Evolutionary conservation across 1,140 invertebrate genomes (phyloP), one percentile per base, ranked within the genome.

Genomic region (Thalassaphorura encarpata): DNA sequence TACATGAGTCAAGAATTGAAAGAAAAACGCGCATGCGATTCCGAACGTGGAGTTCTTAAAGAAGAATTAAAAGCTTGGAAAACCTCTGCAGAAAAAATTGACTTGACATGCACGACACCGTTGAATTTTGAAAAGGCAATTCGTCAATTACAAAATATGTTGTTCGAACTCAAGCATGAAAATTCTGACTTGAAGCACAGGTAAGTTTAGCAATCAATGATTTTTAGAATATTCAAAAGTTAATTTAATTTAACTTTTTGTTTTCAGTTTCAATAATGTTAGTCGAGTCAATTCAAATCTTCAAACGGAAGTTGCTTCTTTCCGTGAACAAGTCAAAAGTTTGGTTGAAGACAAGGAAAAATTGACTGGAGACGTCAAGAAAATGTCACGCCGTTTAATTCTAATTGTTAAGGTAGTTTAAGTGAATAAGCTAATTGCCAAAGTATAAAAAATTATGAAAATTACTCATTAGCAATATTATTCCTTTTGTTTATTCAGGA

Each of bases 131-230:
- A 53, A 28, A 15, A 52, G 16, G 51, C 51, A 29, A 26, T 64
- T 6, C 8, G 62, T 28, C 27, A 56, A 55, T 56, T 26, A 29
- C 62, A 64, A 45, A 58, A 58, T 56, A 18, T 54, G 27, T 40
- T 58, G 16, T 16, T 64, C n/a, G 47, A 64, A 48, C 29, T 54
- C 2, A 58, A 56, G 28, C 56, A 58, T 28, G 62, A 64, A 36
- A 61, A 47, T 29, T 39, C 55, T 1, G 43, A 41, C 40, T 47
- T 58, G 24, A 43, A 56, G n/a, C 21, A 47, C n/a, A 45, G 19
- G 52, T 60, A 48, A 54, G 21, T 26, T 18, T n/a, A n/a, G n/a
- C n/a, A n/a, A n/a, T n/a, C n/a, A n/a, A n/a, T n/a, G n/a, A n/a
- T n/a, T n/a, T n/a, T n/a, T n/a, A n/a, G n/a, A n/a, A n/a, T n/a